These are phyloP conservation scores for Sebastes cheni DNA, from an alignment of 2,797 vertebrate genomes.

Conservation along the genomic window DNA sequence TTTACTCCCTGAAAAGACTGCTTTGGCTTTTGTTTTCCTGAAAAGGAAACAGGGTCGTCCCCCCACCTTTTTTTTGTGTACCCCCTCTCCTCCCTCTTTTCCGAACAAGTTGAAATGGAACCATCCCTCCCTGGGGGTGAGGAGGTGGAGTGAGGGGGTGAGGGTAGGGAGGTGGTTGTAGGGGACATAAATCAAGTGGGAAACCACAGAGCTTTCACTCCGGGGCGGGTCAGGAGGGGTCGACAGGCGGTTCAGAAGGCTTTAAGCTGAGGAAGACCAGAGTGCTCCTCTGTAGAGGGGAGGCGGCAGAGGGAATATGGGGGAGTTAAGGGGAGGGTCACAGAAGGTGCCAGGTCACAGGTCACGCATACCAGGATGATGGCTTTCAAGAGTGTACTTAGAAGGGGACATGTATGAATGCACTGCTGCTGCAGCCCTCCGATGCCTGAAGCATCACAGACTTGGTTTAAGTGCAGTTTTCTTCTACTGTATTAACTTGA, in stretches of 20 bases:
- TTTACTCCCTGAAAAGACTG: constrained; percentile 61
- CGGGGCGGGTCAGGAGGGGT: constrained; percentile 71
- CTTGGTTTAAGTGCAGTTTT: not conserved
- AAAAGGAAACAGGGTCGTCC: constrained; percentile 82
- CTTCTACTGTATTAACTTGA: not conserved
- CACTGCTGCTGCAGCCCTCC: not conserved
- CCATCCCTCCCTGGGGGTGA: constrained; percentile 82
- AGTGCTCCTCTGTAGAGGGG: constrained; percentile 45
- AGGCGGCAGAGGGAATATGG: not conserved
- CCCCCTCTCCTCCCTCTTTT: not conserved
- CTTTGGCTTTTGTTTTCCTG: constrained; percentile 82
- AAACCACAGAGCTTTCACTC: constrained; percentile 83
- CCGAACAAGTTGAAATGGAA: constrained; percentile 90
- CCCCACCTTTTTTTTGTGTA: constrained; percentile 47
- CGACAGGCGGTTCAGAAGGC: constrained; percentile 49
- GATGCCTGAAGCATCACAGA: not conserved
- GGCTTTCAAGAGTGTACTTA: constrained; percentile 55
- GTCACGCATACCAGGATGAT: constrained; percentile 65
- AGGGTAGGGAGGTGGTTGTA: constrained; percentile 71
- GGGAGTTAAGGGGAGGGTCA: constrained; percentile 40
- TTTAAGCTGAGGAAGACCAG: constrained; percentile 74
- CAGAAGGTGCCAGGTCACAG: constrained; percentile 66
- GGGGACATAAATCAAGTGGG: constrained; percentile 91
- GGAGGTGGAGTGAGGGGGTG: constrained; percentile 70
- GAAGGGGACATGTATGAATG: constrained; percentile 33